Evolutionary conservation across 2,888 invertebrate species (phyloP).

Genomic region (Leucania comma): DNA sequence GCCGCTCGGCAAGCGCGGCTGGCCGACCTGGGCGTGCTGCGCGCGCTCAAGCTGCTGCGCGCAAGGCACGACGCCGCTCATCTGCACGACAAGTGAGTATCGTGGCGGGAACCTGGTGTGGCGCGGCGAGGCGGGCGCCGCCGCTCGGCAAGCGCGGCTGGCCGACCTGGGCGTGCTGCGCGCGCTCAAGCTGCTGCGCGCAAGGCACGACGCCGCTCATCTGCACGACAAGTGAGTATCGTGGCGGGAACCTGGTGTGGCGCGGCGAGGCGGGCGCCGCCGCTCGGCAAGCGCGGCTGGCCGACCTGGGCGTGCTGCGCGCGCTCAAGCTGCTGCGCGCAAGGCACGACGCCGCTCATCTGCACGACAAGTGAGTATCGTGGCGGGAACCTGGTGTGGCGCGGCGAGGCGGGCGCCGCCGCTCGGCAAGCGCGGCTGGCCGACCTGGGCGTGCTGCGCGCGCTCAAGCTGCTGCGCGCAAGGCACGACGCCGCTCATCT

Average conservation of each 20-base stretch:
- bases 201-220: conserved; percentile 60
- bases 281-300: conserved; percentile 94
- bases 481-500: conserved; percentile 74
- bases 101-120: too few species aligned
- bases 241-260: too few species aligned
- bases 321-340: conserved; percentile 93
- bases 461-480: conserved; percentile 93
- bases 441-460: conserved; percentile 95
- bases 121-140: conserved; percentile 89
- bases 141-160: conserved; percentile 93
- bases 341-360: conserved; percentile 81
- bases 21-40: conserved; percentile 95
- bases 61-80: conserved; percentile 84
- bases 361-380: conserved; percentile 68
- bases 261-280: conserved; percentile 91
- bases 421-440: conserved; percentile 95
- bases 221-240: too few species aligned
- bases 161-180: conserved; percentile 96
- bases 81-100: conserved; percentile 71
- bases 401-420: conserved; percentile 90
- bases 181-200: conserved; percentile 81
- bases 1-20: conserved; percentile 94
- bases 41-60: conserved; percentile 93
- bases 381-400: too few species aligned
- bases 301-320: conserved; percentile 95